phyloP scores from a whole-genome alignment of 2,113 vertebrate genomes.

The Pteruthius melanotis region DNA sequence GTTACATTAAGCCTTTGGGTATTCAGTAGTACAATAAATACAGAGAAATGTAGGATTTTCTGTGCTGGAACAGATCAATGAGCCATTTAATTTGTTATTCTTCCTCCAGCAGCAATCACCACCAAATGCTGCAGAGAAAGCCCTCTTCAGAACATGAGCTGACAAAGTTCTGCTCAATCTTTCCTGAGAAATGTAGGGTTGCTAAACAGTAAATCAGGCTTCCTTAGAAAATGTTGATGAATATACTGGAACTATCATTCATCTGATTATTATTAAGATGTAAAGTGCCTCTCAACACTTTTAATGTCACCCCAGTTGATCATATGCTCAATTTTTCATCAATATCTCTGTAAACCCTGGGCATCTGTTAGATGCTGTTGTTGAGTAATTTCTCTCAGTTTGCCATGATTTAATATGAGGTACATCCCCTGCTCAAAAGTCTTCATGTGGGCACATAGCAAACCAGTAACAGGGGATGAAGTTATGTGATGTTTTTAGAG shows the following conservation, averaged over 20 bases:
- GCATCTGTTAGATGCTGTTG: neutral
- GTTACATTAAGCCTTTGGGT: neutral
- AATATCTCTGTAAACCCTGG: neutral
- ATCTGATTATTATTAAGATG: neutral
- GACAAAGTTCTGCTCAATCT: neutral
- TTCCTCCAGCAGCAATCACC: neutral
- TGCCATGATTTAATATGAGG: neutral
- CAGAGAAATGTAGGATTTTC: neutral
- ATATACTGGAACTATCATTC: neutral
- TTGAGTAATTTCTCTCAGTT: neutral
- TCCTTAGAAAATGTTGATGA: neutral
- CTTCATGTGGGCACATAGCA: neutral
- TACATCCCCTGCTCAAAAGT: neutral
- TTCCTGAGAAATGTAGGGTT: neutral
- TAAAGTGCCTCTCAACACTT: neutral
- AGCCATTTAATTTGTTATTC: slow-evolving; percentile 26
- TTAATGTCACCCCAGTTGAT: neutral
- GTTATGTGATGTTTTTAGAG: neutral
- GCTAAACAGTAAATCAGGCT: neutral
- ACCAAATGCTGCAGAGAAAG: neutral
- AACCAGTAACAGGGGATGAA: neutral
- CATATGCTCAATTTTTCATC: neutral
- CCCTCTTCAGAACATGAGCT: neutral
- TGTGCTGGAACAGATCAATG: neutral
- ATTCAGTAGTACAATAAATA: neutral